Evolutionary conservation across 2,888 invertebrate genomes (phyloP).

Genomic region (Epinotia bilunana): DNA sequence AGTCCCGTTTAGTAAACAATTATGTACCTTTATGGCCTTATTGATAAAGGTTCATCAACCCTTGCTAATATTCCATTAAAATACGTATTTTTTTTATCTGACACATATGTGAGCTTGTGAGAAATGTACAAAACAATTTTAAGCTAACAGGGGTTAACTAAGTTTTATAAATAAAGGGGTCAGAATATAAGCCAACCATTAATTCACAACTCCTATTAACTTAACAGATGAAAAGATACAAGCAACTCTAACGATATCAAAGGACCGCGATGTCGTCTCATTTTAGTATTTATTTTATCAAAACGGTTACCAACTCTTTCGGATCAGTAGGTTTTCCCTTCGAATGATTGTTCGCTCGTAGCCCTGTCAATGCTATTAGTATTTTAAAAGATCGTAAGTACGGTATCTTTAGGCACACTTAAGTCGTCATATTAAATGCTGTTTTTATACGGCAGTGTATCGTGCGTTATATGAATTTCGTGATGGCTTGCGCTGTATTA

Average conservation of each 20-base stretch:
- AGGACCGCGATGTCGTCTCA: neutral
- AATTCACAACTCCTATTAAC: neutral
- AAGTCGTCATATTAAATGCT: neutral
- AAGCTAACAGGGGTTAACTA: too few species aligned
- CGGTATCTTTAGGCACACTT: neutral
- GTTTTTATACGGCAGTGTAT: neutral
- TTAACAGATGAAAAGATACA: neutral
- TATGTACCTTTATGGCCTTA: neutral
- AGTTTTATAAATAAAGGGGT: too few species aligned
- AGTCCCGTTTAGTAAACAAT: too few species aligned
- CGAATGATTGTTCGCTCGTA: constrained; percentile 25
- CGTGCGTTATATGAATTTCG: neutral
- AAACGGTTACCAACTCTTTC: constrained; percentile 21
- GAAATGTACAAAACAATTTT: too few species aligned
- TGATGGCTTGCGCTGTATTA: neutral
- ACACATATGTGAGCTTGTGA: too few species aligned
- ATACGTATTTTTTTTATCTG: neutral
- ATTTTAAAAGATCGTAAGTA: neutral
- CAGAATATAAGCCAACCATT: neutral
- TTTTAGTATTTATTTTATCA: constrained; percentile 34
- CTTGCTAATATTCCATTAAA: neutral
- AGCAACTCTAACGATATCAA: neutral
- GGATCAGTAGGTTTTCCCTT: constrained; percentile 31
- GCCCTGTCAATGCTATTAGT: constrained; percentile 6
- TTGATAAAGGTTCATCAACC: too few species aligned